A percentile compares a stretch with the other conserved stretches of the same genome.
phyloP scores from a whole-genome alignment of 2,113 vertebrate genomes.

The Noturus placidus region DNA sequence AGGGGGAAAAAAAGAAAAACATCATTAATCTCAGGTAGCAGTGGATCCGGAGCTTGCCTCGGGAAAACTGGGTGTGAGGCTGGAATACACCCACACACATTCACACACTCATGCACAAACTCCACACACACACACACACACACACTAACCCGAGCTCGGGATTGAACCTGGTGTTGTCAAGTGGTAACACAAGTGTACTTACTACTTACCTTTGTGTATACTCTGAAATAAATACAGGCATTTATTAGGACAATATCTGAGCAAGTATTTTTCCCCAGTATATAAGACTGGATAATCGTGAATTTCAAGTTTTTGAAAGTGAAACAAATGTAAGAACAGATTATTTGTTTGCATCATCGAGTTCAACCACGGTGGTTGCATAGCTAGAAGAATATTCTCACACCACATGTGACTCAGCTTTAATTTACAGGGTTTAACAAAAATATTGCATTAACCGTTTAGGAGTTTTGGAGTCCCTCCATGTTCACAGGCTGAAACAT shows the following conservation, averaged over 20 bases:
- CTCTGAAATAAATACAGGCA: not conserved
- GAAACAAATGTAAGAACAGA: not conserved
- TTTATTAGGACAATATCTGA: not conserved
- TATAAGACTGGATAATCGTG: not conserved
- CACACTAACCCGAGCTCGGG: not conserved
- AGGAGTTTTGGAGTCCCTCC: too few relatives aligned
- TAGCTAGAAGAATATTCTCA: not conserved
- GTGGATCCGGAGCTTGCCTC: not conserved
- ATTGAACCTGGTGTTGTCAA: not conserved
- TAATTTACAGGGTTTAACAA: too few relatives aligned
- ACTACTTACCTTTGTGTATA: not conserved
- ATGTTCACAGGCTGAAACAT: too few relatives aligned
- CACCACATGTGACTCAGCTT: not conserved
- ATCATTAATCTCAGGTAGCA: not conserved
- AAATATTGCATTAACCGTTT: too few relatives aligned
- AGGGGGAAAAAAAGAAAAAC: not conserved
- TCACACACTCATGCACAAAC: not conserved
- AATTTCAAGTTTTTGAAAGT: slow-evolving; percentile 14
- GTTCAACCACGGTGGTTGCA: not conserved
- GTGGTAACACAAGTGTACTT: not conserved
- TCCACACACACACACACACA: not conserved
- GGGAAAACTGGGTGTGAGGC: not conserved
- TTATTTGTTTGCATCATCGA: not conserved
- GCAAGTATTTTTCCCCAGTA: not conserved
- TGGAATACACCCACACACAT: not conserved